A percentile compares a stretch with the other conserved stretches of the same genome.
Conservation (phyloP, 2,113 vertebrate genomes). For the Tragelaphus imberbis region DNA sequence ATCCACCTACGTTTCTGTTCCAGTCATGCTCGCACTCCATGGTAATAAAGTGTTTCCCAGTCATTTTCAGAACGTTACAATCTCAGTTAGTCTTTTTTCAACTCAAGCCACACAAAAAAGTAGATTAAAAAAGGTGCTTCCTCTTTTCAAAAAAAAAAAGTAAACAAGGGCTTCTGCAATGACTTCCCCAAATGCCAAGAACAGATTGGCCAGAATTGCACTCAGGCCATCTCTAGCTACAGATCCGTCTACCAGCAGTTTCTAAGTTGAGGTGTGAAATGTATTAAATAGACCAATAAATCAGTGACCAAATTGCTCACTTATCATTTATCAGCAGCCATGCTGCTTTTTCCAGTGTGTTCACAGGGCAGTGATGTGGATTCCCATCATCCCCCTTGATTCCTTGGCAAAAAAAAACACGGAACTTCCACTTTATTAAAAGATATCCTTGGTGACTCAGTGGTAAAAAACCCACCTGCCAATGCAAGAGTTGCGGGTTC, state of each 20-base stretch:
- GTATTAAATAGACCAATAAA: background rate
- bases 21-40: background rate
- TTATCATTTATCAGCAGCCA: background rate
- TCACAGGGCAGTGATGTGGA: background rate
- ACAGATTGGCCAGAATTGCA: background rate
- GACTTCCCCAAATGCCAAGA: background rate
- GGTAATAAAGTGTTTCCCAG: background rate
- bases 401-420: background rate
- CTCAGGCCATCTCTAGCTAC: background rate
- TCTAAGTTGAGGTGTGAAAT: background rate
- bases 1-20: background rate
- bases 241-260: background rate
- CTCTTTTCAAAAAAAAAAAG: background rate
- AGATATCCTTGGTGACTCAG: background rate
- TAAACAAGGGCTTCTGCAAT: background rate
- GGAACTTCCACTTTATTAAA: background rate
- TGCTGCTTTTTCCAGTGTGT: background rate
- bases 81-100: background rate
- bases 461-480: background rate
- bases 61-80: background rate
- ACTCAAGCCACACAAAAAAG: background rate
- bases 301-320: background rate
- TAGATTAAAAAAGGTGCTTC: background rate
- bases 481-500: background rate
- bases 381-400: background rate